These are phyloP conservation scores for Callocephalon fimbriatum DNA, from an alignment of 2,113 vertebrate genomes.

Conservation along the genomic window DNA sequence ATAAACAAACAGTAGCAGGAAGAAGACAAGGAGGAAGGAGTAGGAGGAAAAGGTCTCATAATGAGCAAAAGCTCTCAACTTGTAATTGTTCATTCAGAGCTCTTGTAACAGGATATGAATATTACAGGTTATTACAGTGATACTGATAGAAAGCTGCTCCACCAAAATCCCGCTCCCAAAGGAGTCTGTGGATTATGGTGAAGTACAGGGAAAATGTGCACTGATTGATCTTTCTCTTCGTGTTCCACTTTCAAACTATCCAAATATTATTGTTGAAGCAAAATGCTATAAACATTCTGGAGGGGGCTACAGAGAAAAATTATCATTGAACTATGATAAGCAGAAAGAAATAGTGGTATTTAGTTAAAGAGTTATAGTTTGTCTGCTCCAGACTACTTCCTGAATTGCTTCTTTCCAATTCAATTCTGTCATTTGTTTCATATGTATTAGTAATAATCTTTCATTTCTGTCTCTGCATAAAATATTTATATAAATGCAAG, in stretches of 20 bases:
- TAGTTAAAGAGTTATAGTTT: neutral
- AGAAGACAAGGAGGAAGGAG: neutral
- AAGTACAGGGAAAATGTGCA: neutral
- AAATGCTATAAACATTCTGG: neutral
- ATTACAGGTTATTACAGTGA: neutral
- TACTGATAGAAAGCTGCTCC: neutral
- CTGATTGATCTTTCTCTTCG: conserved; percentile 4
- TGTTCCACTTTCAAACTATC: neutral
- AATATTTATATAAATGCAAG: neutral
- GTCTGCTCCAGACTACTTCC: neutral
- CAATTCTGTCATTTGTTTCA: neutral
- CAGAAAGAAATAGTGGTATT: neutral
- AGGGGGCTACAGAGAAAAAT: neutral
- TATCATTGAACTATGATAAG: neutral
- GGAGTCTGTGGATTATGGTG: neutral
- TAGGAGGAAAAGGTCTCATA: neutral
- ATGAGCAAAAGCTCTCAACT: conserved; percentile 5
- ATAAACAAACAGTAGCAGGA: neutral
- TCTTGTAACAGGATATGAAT: conserved; percentile 8
- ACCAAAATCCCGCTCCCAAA: neutral
- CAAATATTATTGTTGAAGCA: neutral
- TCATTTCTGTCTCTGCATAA: neutral
- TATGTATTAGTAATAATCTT: neutral
- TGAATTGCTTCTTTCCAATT: neutral
- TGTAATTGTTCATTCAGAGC: neutral